Evolutionary conservation across 2,888 invertebrate genomes (phyloP).

Genomic region (Rhogogaster chlorosoma): DNA sequence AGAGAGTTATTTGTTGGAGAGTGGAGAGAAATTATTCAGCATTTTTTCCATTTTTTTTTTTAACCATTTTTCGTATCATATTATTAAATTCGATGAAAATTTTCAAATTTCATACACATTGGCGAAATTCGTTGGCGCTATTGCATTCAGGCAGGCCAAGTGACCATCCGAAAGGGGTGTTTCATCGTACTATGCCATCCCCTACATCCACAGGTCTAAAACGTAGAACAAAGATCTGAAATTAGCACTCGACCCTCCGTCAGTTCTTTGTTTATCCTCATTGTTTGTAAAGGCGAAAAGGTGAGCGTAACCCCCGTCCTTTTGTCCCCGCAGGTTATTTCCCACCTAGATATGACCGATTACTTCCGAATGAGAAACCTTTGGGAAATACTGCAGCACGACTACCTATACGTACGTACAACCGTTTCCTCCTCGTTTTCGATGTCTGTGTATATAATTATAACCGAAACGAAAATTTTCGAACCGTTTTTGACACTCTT

Average conservation of each 20-base stretch:
- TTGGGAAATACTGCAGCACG: neutral
- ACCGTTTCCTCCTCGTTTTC: too few relatives aligned
- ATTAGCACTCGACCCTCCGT: slow-evolving; percentile 15
- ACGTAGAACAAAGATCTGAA: slow-evolving; percentile 27
- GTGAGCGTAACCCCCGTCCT: neutral
- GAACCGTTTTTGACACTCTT: neutral
- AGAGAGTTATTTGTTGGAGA: neutral
- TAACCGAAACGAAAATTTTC: neutral
- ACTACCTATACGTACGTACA: too few relatives aligned
- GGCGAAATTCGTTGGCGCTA: neutral
- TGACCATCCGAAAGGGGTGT: neutral
- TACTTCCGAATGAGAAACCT: slow-evolving; percentile 19
- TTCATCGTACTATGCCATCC: neutral
- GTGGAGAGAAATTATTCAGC: neutral
- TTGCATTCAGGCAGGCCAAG: neutral
- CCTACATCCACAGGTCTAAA: neutral
- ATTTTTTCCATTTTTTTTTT: neutral
- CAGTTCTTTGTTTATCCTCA: slow-evolving; percentile 7
- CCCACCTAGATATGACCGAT: slow-evolving; percentile 5
- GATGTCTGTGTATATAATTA: neutral
- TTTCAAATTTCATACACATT: neutral
- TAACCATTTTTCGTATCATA: neutral
- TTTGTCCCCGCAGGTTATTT: neutral
- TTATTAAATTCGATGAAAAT: neutral
- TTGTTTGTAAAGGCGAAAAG: slow-evolving; percentile 24